Evolutionary conservation across 2,797 vertebrate species (phyloP).

Genomic region (Apogon talboti): DNA sequence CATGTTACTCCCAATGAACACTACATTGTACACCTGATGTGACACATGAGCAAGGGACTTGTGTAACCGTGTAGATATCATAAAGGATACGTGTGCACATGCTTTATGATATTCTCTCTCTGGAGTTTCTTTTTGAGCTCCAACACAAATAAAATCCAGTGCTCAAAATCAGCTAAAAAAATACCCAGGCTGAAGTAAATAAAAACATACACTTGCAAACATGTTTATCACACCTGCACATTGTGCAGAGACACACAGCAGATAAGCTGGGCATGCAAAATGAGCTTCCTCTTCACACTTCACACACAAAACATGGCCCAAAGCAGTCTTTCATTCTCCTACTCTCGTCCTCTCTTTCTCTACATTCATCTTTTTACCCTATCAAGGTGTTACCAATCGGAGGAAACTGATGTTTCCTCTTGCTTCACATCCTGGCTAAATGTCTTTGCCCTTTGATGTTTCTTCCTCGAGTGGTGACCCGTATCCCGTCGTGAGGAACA

Average conservation of each 20-base stretch:
- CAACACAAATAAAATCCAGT: constrained; percentile 23
- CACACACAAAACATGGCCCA: constrained; percentile 51
- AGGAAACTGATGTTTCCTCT: constrained; percentile 56
- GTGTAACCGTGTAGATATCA: constrained; percentile 38
- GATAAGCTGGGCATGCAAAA: constrained; percentile 65
- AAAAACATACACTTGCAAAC: constrained; percentile 40
- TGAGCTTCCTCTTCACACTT: constrained; percentile 58
- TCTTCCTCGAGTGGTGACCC: constrained; percentile 45
- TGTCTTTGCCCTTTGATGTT: constrained; percentile 72
- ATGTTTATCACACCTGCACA: constrained; percentile 62
- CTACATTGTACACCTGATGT: constrained; percentile 56
- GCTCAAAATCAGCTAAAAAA: constrained; percentile 48
- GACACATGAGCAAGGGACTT: constrained; percentile 53
- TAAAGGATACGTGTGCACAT: constrained; percentile 7
- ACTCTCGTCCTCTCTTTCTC: constrained; percentile 12
- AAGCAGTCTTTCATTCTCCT: constrained; percentile 30
- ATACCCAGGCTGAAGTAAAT: constrained; percentile 31
- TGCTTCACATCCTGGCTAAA: constrained; percentile 61
- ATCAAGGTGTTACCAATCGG: constrained; percentile 55
- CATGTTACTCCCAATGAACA: constrained; percentile 70
- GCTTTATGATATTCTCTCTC: not conserved
- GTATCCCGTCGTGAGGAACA: constrained; percentile 40
- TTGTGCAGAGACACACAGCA: constrained; percentile 41
- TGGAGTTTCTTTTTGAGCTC: constrained; percentile 26
- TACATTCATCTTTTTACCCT: constrained; percentile 42